A percentile compares a stretch with the other conserved stretches of the same genome.
Conservation (phyloP, 2,113 vertebrate species). For the Myiozetetes cayanensis region DNA sequence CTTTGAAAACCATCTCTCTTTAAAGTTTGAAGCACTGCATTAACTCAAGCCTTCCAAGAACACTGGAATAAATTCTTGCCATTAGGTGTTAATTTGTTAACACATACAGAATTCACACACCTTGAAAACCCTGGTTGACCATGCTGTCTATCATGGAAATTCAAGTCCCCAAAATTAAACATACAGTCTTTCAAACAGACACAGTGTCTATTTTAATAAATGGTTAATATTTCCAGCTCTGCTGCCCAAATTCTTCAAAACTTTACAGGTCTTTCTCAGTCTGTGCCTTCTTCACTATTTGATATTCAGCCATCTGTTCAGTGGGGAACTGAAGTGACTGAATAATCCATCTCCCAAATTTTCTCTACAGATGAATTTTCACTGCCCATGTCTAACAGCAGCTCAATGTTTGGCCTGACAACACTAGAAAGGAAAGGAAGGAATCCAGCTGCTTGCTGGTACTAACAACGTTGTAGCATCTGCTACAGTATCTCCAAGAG, state of each 20-base stretch:
- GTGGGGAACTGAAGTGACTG: not conserved
- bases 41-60: not conserved
- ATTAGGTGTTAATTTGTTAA: not conserved
- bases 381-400: not conserved
- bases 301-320: not conserved
- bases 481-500: not conserved
- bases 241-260: not conserved
- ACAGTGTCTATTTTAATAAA: not conserved
- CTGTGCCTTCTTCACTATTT: not conserved
- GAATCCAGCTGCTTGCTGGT: accelerated
- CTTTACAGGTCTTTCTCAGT: not conserved
- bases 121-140: not conserved
- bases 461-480: not conserved
- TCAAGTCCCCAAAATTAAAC: not conserved
- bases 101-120: not conserved
- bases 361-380: not conserved
- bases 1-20: not conserved
- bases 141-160: not conserved
- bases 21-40: not conserved
- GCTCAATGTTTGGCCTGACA: not conserved
- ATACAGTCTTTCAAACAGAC: not conserved
- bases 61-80: not conserved
- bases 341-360: not conserved
- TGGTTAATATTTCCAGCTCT: not conserved
- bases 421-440: not conserved